Conservation (phyloP, 1,140 invertebrate species). For the Agrilus planipennis region DNA sequence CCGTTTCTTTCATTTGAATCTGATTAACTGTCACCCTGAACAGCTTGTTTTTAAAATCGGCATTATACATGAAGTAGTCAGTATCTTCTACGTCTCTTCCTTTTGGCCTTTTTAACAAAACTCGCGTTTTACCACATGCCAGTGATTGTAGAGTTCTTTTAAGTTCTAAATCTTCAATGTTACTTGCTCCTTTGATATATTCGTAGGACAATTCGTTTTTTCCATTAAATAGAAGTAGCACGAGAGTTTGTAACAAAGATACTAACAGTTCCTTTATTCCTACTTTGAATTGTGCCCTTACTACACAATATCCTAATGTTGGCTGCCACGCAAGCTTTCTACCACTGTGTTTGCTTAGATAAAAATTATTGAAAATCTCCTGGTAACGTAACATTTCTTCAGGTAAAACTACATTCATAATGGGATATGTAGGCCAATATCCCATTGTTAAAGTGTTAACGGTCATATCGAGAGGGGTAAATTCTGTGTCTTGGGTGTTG, state of each 20-base stretch:
- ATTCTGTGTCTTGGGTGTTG: constrained; percentile 37
- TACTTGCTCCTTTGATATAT: constrained; percentile 77
- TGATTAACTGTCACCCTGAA: constrained; percentile 98
- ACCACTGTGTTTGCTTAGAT: constrained; percentile 90
- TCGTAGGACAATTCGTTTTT: constrained; percentile 66
- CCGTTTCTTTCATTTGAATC: constrained; percentile 96
- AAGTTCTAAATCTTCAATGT: constrained; percentile 81
- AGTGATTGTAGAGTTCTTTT: constrained; percentile 88
- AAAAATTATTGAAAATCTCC: constrained; percentile 92
- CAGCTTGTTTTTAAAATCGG: constrained; percentile 90
- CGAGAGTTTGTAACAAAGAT: constrained; percentile 90
- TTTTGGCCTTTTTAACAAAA: constrained; percentile 75
- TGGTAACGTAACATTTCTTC: constrained; percentile 82
- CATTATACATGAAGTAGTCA: constrained; percentile 83
- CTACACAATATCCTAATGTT: constrained; percentile 85
- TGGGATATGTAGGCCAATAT: constrained; percentile 94
- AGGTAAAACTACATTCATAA: constrained; percentile 81
- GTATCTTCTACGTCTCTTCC: constrained; percentile 74
- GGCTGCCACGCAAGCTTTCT: constrained; percentile 96
- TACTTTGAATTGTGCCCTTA: constrained; percentile 76
- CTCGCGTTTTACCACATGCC: constrained; percentile 86
- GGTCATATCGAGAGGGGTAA: constrained; percentile 55
- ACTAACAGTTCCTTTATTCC: constrained; percentile 92
- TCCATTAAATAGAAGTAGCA: constrained; percentile 88
- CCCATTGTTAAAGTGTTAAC: constrained; percentile 95